These are phyloP conservation scores for Plecturocebus donacophilus DNA, from an alignment of 2,113 vertebrate species.

Conservation along the genomic window DNA sequence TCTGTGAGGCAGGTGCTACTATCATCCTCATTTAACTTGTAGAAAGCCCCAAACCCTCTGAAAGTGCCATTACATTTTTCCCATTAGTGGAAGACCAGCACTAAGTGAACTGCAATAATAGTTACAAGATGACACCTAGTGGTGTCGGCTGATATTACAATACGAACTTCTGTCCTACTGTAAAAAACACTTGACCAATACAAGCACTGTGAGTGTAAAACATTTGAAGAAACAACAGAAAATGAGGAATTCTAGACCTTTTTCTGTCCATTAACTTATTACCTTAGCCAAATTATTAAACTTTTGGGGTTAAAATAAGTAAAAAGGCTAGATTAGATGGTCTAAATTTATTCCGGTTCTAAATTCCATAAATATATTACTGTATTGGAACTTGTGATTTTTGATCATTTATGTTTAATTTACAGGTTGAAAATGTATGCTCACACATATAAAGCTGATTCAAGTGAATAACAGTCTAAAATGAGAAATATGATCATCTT, in stretches of 20 bases:
- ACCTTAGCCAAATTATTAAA: not conserved
- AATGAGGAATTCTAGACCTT: not conserved
- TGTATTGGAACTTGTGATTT: not conserved
- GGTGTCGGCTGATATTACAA: constrained; percentile 66
- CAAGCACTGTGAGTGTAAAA: not conserved
- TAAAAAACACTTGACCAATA: not conserved
- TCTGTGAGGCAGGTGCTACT: not conserved
- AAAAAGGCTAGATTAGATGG: not conserved
- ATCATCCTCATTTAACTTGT: not conserved
- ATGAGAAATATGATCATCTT: not conserved
- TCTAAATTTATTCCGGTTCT: not conserved
- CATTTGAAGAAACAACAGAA: not conserved
- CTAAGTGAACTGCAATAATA: accelerated
- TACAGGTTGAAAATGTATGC: not conserved
- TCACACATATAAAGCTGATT: not conserved
- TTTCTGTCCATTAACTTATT: not conserved
- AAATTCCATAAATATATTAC: not conserved
- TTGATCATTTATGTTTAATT: not conserved
- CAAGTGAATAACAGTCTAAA: not conserved
- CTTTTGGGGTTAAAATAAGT: not conserved
- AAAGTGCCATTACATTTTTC: not conserved
- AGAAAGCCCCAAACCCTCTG: not conserved
- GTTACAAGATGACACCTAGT: constrained; percentile 79
- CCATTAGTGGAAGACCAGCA: not conserved
- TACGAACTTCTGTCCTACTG: not conserved